Conservation (phyloP, 1,140 invertebrate genomes). For the Zaprionus nigranus region DNA sequence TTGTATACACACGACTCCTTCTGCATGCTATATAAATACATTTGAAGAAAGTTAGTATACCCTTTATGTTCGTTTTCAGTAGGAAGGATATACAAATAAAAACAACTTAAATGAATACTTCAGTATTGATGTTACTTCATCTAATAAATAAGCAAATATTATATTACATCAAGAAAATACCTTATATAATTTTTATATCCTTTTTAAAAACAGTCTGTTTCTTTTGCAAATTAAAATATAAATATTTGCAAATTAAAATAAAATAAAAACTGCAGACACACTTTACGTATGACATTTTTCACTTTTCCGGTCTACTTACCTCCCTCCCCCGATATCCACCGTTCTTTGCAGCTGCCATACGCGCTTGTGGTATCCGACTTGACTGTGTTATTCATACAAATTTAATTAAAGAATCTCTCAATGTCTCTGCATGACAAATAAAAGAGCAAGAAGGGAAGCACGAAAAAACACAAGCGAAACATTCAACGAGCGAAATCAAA, state of each 20-base stretch:
- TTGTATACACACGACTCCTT: no score
- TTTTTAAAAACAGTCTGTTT: not conserved
- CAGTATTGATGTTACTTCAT: no score
- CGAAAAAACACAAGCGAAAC: slow-evolving; percentile 2
- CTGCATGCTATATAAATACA: no score
- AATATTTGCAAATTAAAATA: slow-evolving; percentile 31
- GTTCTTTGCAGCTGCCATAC: not conserved
- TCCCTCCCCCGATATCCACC: not conserved
- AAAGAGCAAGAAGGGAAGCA: slow-evolving; percentile 7
- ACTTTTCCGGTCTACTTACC: slow-evolving; percentile 21
- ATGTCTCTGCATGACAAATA: slow-evolving; percentile 42
- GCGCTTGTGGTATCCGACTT: slow-evolving; percentile 38
- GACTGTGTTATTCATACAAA: slow-evolving; percentile 57
- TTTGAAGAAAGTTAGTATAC: no score
- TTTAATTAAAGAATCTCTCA: slow-evolving; percentile 76
- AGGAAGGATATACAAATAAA: no score
- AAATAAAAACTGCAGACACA: slow-evolving; percentile 25
- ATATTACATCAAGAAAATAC: not conserved
- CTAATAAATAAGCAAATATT: no score
- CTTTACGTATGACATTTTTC: slow-evolving; percentile 42
- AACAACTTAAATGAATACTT: no score
- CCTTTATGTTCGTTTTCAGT: no score
- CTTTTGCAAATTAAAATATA: slow-evolving; percentile 13
- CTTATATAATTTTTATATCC: not conserved
- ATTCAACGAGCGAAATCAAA: slow-evolving; percentile 60